Evolutionary conservation across 1,140 invertebrate genomes (phyloP).

Genomic region (Hormaphis cornu): DNA sequence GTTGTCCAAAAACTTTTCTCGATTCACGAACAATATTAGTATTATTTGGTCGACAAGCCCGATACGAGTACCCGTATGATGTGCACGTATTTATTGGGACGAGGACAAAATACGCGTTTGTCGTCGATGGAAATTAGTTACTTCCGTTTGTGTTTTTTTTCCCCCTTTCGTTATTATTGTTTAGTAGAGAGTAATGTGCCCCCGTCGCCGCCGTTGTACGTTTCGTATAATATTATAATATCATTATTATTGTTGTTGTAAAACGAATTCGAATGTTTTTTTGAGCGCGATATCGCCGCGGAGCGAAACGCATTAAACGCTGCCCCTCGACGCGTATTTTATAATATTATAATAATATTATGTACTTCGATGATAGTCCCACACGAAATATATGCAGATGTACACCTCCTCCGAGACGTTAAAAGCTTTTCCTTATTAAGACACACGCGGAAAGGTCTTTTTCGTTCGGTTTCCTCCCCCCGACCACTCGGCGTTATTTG

Average conservation of each 20-base stretch:
- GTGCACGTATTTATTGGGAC: not conserved
- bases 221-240: not conserved
- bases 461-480: slow-evolving; percentile 1
- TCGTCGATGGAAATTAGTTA: slow-evolving; percentile 25
- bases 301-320: slow-evolving; percentile 11
- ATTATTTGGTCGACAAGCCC: no score
- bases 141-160: slow-evolving; percentile 13
- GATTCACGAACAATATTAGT: no score
- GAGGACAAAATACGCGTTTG: not conserved
- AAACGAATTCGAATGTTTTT: slow-evolving; percentile 16
- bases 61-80: no score
- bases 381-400: slow-evolving; percentile 26
- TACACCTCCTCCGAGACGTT: slow-evolving; percentile 18
- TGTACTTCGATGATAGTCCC: not conserved
- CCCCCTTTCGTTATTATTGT: not conserved
- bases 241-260: not conserved
- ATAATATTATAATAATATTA: not conserved
- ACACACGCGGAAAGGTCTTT: slow-evolving; percentile 27
- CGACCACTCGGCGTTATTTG: not conserved
- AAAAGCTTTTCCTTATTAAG: slow-evolving; percentile 30
- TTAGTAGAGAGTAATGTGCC: not conserved
- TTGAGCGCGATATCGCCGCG: not conserved
- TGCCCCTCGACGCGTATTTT: not conserved
- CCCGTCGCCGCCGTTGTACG: not conserved
- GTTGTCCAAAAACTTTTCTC: no score